phyloP scores from a whole-genome alignment of 2,797 vertebrate species.

The Brachyalestes nurse region DNA sequence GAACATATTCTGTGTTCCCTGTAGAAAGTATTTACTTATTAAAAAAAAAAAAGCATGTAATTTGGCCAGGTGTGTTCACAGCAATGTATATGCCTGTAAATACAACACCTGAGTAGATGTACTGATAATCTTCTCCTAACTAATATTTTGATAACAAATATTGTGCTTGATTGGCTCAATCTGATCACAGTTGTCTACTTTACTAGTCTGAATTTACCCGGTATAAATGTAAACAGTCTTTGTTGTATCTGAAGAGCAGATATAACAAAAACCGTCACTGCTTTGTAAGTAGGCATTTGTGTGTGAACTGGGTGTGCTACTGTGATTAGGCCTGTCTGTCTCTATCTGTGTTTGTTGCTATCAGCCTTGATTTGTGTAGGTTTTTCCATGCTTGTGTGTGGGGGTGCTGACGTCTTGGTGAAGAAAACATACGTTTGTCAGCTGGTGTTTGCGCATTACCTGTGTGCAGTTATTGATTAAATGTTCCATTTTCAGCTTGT shows the following conservation, averaged over 20 bases:
- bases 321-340: slow-evolving; percentile 53
- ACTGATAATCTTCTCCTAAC: neutral
- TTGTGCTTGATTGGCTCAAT: neutral
- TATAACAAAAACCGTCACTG: neutral
- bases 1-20: too few species aligned
- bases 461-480: slow-evolving; percentile 45
- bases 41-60: too few species aligned
- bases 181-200: neutral
- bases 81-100: neutral
- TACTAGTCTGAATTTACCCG: neutral
- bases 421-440: slow-evolving; percentile 47
- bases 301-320: slow-evolving; percentile 21
- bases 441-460: slow-evolving; percentile 46
- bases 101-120: neutral
- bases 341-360: slow-evolving; percentile 56
- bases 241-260: neutral
- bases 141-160: too few species aligned
- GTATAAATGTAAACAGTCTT: neutral
- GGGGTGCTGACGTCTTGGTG: slow-evolving; percentile 19
- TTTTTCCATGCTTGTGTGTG: neutral
- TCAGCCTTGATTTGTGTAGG: slow-evolving; percentile 26
- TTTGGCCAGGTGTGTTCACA: too few species aligned
- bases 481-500: slow-evolving; percentile 36
- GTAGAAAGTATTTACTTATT: too few species aligned
- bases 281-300: neutral